Evolutionary conservation across 2,797 vertebrate species (phyloP).

Genomic region (Gambelia wislizenii): DNA sequence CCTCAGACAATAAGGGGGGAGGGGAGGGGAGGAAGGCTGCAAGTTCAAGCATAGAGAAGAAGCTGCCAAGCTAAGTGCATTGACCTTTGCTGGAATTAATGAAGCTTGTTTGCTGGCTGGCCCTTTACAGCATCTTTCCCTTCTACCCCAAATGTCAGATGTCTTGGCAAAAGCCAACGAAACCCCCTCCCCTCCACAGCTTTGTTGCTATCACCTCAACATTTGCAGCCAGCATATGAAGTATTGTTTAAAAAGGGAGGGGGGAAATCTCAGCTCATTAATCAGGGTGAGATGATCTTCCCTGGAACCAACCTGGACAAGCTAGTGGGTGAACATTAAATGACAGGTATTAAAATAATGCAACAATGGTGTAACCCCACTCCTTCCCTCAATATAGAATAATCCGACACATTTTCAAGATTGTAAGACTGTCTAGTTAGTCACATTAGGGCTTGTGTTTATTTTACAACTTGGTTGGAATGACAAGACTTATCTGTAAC

Average conservation of each 20-base stretch:
- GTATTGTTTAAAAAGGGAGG: no score
- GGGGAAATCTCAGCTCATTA: neutral
- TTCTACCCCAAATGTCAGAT: slow-evolving; percentile 66
- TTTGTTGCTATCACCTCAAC: neutral
- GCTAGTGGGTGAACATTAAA: neutral
- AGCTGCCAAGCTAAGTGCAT: slow-evolving; percentile 32
- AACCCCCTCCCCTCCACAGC: neutral
- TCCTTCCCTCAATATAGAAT: neutral
- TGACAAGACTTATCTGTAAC: no score
- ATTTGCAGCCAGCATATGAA: neutral
- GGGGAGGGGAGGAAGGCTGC: neutral
- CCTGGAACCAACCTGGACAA: neutral
- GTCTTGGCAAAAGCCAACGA: slow-evolving; percentile 26
- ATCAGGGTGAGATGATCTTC: neutral
- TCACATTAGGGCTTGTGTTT: no score
- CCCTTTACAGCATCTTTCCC: slow-evolving; percentile 40
- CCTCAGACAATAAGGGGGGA: slow-evolving; percentile 41
- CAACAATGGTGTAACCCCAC: neutral
- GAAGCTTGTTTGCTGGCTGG: slow-evolving; percentile 54
- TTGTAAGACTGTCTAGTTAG: no score
- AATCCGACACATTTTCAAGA: neutral
- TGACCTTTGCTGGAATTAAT: slow-evolving; percentile 68
- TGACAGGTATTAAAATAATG: neutral
- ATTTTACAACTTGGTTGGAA: no score
- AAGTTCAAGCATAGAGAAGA: slow-evolving; percentile 36